Percentiles rank a stretch among this genome's conserved stretches.
Evolutionary conservation across 1,140 invertebrate species (phyloP).

Genomic region (Heliconius congener): DNA sequence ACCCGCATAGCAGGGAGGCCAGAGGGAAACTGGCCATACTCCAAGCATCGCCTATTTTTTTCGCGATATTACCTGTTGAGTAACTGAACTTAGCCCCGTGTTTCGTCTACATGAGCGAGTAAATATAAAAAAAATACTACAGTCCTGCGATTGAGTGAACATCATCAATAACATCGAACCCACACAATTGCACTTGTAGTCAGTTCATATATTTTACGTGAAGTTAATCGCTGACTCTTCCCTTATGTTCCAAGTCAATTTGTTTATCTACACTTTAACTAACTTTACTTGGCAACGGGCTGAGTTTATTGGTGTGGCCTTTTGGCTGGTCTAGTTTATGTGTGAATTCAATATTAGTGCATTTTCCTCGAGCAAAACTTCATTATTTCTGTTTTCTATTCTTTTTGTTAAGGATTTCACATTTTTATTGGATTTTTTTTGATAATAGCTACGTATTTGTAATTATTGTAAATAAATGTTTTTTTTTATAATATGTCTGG

Average conservation of each 20-base stretch:
- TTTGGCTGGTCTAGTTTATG: not conserved
- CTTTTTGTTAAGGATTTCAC: not conserved
- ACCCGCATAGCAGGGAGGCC: too few species aligned
- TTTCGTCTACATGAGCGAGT: too few species aligned
- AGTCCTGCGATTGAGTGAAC: not conserved
- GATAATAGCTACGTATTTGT: too few species aligned
- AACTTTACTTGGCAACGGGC: not conserved
- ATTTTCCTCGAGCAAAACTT: not conserved
- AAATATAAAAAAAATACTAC: too few species aligned
- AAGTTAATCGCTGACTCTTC: not conserved
- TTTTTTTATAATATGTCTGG: too few species aligned
- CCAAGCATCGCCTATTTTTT: too few species aligned
- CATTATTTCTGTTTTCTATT: not conserved
- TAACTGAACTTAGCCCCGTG: too few species aligned
- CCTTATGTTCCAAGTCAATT: not conserved
- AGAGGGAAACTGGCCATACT: too few species aligned
- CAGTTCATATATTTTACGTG: not conserved
- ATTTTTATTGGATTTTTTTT: too few species aligned
- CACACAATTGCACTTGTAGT: too few species aligned
- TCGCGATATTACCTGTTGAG: too few species aligned
- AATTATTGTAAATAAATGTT: too few species aligned
- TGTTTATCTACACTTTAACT: not conserved
- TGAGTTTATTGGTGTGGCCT: slow-evolving; percentile 3
- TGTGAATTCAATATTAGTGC: not conserved
- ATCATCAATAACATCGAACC: not conserved